phyloP scores from a whole-genome alignment of 2,113 vertebrate species.

The Cygnus buccinator region DNA sequence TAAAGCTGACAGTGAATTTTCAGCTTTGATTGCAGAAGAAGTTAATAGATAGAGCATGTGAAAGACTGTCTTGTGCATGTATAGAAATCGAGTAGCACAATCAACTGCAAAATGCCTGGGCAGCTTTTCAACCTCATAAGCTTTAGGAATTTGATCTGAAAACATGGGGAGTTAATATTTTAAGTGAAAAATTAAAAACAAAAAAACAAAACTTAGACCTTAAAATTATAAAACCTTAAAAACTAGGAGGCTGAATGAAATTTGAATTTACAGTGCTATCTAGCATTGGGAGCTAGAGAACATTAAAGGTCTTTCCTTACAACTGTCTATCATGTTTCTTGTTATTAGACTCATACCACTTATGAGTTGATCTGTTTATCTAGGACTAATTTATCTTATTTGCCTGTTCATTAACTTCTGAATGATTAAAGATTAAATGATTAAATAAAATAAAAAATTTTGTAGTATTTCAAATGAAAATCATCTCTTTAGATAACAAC shows the following conservation, averaged over 20 bases:
- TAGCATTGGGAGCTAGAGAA: background rate
- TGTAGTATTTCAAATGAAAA: background rate
- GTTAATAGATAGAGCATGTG: background rate
- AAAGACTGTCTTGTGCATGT: background rate
- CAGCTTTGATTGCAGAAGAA: constrained; percentile 1
- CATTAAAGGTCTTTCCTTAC: background rate
- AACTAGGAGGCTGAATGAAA: background rate
- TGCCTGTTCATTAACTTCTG: background rate
- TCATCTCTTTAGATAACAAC: background rate
- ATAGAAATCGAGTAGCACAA: background rate
- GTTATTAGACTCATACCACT: background rate
- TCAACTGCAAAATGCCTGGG: background rate
- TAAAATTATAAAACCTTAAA: background rate
- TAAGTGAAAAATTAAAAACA: background rate
- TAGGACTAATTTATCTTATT: background rate
- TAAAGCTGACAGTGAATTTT: background rate
- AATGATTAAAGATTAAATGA: background rate
- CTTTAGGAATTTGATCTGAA: background rate
- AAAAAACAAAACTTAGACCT: too few relatives aligned
- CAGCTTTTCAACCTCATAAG: background rate
- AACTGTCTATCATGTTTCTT: background rate
- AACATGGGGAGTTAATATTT: background rate
- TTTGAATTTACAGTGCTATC: background rate
- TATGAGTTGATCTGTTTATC: background rate
- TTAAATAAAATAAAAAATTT: background rate